Evolutionary conservation across 2,797 vertebrate species (phyloP).

Genomic region (Sylvia borin): DNA sequence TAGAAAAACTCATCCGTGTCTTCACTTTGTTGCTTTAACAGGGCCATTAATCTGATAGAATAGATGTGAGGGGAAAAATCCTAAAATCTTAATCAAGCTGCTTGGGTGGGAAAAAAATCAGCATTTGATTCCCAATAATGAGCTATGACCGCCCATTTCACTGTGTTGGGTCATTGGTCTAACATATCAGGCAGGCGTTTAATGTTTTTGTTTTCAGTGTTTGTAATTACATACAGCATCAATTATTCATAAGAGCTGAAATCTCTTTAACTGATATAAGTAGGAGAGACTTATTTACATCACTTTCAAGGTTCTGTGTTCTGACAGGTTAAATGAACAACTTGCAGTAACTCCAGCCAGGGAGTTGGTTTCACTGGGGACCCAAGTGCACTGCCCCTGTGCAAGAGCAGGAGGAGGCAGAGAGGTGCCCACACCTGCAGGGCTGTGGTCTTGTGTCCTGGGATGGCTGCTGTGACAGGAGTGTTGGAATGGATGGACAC

Average conservation of each 20-base stretch:
- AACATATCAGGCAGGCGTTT: not conserved
- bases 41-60: not conserved
- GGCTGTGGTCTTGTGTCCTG: not conserved
- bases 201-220: conserved; percentile 3
- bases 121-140: not conserved
- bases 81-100: not conserved
- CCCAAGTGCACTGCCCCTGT: not conserved
- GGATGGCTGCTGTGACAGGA: not conserved
- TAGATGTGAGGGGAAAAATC: not conserved
- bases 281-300: not conserved
- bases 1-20: not conserved
- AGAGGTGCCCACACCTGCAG: accelerated
- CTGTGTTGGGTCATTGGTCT: not conserved
- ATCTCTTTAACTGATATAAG: not conserved
- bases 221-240: not conserved
- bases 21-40: not conserved
- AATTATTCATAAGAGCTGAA: conserved; percentile 7
- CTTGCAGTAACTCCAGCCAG: not conserved
- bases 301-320: not conserved
- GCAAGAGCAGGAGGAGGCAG: not conserved
- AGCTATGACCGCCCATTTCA: not conserved
- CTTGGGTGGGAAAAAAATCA: not conserved
- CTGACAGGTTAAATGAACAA: not conserved
- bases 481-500: not conserved
- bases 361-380: not conserved